Evolutionary conservation across 2,113 vertebrate genomes (phyloP), one percentile per base, ranked within the genome.

Genomic region (Tylochromis polylepis): DNA sequence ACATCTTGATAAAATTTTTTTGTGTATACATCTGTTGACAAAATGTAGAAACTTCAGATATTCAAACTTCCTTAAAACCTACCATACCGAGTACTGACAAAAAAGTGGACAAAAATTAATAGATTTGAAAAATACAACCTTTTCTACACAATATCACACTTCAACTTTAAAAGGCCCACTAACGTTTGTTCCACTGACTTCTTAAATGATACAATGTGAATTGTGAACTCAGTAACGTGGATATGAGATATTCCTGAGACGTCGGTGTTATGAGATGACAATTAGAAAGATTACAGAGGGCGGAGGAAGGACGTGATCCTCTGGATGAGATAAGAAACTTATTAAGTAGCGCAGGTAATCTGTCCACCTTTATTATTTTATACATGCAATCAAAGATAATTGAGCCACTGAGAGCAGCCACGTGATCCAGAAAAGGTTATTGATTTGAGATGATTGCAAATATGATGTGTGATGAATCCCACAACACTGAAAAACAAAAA

Each of bases 211-310:
- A 31, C 79, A 49, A 38, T 18, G 36, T 67, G 81, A 85, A 58
- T 53, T 72, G 58, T 41, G 12, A 31, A 38, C 7, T 8, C 3
- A 62, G 6, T 57, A 59, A 85, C 0, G 0, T 29, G 2, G 24
- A 20, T 11, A 75, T 46, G 22, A 79, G 24, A 56, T 7, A 57
- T 84, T 85, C 67, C 85, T 87, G 31, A 15, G 1, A n/a, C 8
- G 3, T 81, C 27, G 75, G 36, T 72, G 41, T 49, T 75, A 51
- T 20, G 70, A 75, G 6, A 51, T 41, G 81, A 86, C 60, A 24
- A 9, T 38, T 53, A 57, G 15, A 18, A 55, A 18, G 11, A 4
- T 3, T 38, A 12, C 18, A 24, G 10, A 65, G 7, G n/a, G n/a
- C 14, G 8, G 49, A 70, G 79, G 70, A 85, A 89, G 41, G 18